Percentiles rank a stretch among this genome's conserved stretches.
phyloP scores from a whole-genome alignment of 1,140 invertebrate genomes.

The Subanguina moxae region DNA sequence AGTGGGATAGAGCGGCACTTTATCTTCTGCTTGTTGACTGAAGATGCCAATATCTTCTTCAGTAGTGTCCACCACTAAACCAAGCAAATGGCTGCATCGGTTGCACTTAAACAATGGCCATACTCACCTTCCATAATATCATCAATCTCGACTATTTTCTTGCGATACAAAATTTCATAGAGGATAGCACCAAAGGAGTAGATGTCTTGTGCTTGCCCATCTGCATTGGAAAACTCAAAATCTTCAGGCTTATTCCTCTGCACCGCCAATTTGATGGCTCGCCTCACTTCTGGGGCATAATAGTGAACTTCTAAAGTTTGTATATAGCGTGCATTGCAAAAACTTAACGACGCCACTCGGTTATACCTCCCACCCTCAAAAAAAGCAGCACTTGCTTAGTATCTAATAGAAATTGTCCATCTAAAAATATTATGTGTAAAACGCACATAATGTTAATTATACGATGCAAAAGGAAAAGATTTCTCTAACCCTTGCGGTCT shows the following conservation, averaged over 20 bases:
- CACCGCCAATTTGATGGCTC: conserved; percentile 32
- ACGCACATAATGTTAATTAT: too few relatives aligned
- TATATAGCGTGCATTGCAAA: too few relatives aligned
- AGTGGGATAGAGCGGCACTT: conserved; percentile 41
- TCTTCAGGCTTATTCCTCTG: conserved; percentile 45
- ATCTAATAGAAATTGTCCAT: too few relatives aligned
- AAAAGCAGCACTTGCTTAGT: too few relatives aligned
- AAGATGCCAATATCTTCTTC: conserved; percentile 49
- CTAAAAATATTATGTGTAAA: too few relatives aligned
- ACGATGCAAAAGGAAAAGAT: too few relatives aligned
- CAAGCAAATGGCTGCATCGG: not conserved
- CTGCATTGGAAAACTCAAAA: conserved; percentile 42
- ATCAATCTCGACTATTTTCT: conserved; percentile 37
- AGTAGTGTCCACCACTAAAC: conserved; percentile 6
- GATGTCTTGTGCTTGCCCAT: conserved; percentile 45
- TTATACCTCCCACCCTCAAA: too few relatives aligned
- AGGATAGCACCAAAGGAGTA: conserved; percentile 45
- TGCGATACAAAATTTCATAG: conserved; percentile 39
- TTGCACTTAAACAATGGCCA: not conserved
- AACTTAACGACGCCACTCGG: too few relatives aligned
- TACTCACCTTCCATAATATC: conserved; percentile 31
- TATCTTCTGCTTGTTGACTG: conserved; percentile 39
- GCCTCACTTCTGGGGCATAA: conserved; percentile 45
- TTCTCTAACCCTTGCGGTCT: too few relatives aligned
- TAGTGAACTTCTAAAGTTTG: conserved; percentile 44